Base-by-base conservation (phyloP, 2,888 invertebrate species). In the Ceriagrion tenellum region DNA sequence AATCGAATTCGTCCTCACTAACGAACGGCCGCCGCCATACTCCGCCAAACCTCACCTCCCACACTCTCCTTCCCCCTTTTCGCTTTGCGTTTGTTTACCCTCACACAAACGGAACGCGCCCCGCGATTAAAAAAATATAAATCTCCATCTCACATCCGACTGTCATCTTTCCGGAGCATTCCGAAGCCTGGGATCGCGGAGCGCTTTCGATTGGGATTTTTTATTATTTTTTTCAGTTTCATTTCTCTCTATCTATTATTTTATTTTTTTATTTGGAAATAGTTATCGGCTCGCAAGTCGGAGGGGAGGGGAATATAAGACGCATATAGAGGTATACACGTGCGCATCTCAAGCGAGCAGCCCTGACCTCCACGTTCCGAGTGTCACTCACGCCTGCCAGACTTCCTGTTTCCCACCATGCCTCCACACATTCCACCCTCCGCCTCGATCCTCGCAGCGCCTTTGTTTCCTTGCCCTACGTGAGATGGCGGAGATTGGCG, bases 121-220 rank as follows among this genome's bases (percentile, higher is more conserved):
- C 81, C 35, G 35, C 81, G 81, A 81, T 81, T 81, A 81, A 81
- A 81, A 81, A 81, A 81, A 81, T 30, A 81, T 30, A 81, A 81
- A 81, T 35, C 35, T 26, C 81, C 16, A 4, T 10, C 35, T 81
- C 81, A 0, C 81, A 81, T 81, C 35, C 81, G 16, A 35, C 81
- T 81, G 81, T 81, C 81, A 81, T 81, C 81, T 35, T 35, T 35
- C 16, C 81, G 81, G 81, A 81, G 81, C 81, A 35, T 35, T 35
- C 81, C 81, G 81, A 81, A 59, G 59, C 16, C 30, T 1, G 81
- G 12, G 16, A 26, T 69, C 69, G 35, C 16, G 35, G 81, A 12
- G 35, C 35, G 81, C 81, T 35, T 81, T 81, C 81, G 35, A 81
- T 35, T 13, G 81, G 0, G 35, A 47, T 47, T 47, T 47, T 47